Evolutionary conservation across 2,113 vertebrate genomes (phyloP).

Genomic region (Salvator merianae): DNA sequence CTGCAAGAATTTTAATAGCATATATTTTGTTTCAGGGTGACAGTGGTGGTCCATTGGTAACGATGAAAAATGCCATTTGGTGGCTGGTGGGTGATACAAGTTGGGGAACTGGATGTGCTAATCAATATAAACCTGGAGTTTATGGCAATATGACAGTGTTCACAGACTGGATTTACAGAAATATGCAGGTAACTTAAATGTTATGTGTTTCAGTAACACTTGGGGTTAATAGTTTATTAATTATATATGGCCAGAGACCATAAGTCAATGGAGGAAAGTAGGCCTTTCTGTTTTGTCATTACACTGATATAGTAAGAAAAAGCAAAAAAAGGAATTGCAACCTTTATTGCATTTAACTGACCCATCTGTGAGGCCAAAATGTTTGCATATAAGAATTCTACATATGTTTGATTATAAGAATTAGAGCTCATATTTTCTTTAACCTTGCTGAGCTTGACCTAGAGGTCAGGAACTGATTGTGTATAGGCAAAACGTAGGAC

Average conservation of each 20-base stretch:
- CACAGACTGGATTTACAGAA: slow-evolving; percentile 82
- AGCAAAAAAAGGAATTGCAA: not conserved
- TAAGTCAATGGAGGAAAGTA: no score
- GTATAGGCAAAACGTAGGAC: not conserved
- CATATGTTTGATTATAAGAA: not conserved
- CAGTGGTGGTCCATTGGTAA: slow-evolving; percentile 92
- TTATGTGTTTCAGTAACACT: not conserved
- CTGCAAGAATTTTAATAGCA: slow-evolving; percentile 2
- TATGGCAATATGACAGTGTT: slow-evolving; percentile 86
- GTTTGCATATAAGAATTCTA: not conserved
- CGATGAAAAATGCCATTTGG: slow-evolving; percentile 75
- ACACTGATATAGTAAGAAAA: not conserved
- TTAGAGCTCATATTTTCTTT: not conserved
- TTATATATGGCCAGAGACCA: not conserved
- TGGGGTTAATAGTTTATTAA: not conserved
- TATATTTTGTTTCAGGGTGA: slow-evolving; percentile 81
- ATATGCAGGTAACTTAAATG: slow-evolving; percentile 83
- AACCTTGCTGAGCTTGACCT: not conserved
- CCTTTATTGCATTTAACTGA: not conserved
- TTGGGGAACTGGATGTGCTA: slow-evolving; percentile 89
- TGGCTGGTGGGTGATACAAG: slow-evolving; percentile 93
- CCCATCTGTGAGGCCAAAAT: not conserved
- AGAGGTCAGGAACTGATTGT: not conserved
- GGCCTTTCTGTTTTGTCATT: not conserved
- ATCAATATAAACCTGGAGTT: slow-evolving; percentile 81